Percentiles rank a stretch among this genome's conserved stretches.
phyloP scores from a whole-genome alignment of 2,113 vertebrate species.

The Origma solitaria region DNA sequence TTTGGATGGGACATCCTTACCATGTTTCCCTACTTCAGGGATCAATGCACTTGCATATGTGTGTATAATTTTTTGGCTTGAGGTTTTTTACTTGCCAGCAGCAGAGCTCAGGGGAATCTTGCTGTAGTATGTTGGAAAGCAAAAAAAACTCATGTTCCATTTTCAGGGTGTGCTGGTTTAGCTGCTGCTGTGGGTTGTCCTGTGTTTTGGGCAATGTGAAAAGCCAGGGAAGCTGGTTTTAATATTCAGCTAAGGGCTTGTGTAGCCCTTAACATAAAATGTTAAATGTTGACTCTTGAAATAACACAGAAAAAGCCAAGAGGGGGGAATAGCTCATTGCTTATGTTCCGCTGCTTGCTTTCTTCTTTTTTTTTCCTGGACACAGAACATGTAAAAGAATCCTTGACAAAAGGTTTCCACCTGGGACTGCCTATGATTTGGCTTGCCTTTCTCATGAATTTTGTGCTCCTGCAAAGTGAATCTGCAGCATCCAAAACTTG shows the following conservation, averaged over 20 bases:
- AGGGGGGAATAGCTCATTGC: neutral
- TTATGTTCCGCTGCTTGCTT: fast-evolving
- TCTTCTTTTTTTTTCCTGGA: neutral
- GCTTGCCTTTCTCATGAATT: neutral
- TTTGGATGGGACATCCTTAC: neutral
- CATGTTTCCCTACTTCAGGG: neutral
- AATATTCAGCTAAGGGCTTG: neutral
- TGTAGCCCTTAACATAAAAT: neutral
- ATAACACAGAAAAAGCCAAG: neutral
- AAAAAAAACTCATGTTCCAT: fast-evolving
- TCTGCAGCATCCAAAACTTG: neutral
- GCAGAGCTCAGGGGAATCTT: neutral
- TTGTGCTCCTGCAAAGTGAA: neutral
- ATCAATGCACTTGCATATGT: neutral
- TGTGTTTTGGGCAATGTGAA: neutral
- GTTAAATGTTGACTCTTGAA: neutral
- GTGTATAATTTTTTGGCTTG: neutral
- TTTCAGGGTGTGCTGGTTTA: neutral
- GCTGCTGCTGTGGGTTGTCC: neutral
- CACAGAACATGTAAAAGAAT: neutral
- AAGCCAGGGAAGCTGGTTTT: neutral
- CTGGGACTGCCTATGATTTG: neutral
- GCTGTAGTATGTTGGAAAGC: neutral
- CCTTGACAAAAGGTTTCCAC: neutral
- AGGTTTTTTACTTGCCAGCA: neutral